These are phyloP conservation scores for Aphodius granarius DNA, from an alignment of 2,888 invertebrate genomes.

Conservation along the genomic window DNA sequence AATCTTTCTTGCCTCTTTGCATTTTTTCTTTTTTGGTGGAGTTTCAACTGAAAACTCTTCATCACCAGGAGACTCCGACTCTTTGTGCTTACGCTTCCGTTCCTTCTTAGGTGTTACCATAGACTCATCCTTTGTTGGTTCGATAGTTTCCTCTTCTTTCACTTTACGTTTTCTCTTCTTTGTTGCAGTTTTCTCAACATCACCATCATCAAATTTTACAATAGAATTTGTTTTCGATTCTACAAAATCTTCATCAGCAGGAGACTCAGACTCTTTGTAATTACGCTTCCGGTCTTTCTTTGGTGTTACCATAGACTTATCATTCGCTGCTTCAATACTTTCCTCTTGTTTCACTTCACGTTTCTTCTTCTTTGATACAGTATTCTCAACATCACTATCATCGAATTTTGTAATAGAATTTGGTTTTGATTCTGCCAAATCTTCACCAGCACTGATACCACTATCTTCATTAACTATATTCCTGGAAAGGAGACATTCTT, in stretches of 20 bases:
- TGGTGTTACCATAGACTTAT: conserved; percentile 6
- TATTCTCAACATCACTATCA: conserved; percentile 10
- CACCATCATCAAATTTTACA: conserved; percentile 18
- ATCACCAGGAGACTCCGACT: no score
- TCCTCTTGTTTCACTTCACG: not conserved
- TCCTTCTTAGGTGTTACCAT: not conserved
- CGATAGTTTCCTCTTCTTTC: not conserved
- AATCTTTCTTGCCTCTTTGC: not conserved
- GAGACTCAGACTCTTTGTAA: no score
- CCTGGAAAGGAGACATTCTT: not conserved
- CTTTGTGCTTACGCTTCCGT: not conserved
- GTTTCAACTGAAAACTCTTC: not conserved
- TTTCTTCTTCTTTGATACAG: conserved; percentile 10
- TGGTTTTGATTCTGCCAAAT: conserved; percentile 7
- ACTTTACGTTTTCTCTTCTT: conserved; percentile 13
- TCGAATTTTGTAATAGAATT: conserved; percentile 19
- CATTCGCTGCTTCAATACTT: not conserved
- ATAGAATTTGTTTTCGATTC: not conserved
- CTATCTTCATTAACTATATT: conserved; percentile 33
- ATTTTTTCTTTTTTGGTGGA: not conserved
- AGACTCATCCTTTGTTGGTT: conserved; percentile 8
- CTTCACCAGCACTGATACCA: conserved; percentile 36
- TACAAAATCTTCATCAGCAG: conserved; percentile 31
- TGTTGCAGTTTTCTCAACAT: conserved; percentile 3
- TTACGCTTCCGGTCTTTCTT: not conserved